Conservation (phyloP, 1,140 invertebrate genomes). For the Dufourea novaeangliae region DNA sequence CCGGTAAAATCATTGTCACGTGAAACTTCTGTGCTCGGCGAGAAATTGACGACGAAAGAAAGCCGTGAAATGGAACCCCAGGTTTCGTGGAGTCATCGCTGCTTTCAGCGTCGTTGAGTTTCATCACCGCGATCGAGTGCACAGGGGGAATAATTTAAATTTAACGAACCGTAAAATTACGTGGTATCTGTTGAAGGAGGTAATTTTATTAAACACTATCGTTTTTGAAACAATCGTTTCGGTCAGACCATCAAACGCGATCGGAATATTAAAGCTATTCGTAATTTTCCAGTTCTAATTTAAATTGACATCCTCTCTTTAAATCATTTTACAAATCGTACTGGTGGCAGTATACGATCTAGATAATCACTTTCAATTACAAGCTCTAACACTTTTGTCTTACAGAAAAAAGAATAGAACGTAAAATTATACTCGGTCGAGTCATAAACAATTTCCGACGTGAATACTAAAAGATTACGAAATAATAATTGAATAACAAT, state of each 20-base stretch:
- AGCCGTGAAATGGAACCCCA: background rate
- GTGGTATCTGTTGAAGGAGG: background rate
- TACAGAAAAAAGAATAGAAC: too few relatives aligned
- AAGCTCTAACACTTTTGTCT: too few relatives aligned
- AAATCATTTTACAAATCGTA: too few relatives aligned
- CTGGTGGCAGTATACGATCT: too few relatives aligned
- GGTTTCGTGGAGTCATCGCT: too few relatives aligned
- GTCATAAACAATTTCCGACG: too few relatives aligned
- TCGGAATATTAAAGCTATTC: background rate
- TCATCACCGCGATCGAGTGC: background rate
- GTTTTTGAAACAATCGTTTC: background rate
- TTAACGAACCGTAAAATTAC: background rate
- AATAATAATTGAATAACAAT: too few relatives aligned
- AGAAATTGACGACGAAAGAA: background rate
- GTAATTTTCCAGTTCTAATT: background rate
- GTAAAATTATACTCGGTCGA: too few relatives aligned
- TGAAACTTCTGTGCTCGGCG: conserved; percentile 8
- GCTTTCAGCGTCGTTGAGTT: background rate
- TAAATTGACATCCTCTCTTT: too few relatives aligned
- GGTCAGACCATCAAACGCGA: background rate
- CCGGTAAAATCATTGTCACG: conserved; percentile 6
- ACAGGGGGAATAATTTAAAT: background rate
- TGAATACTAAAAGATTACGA: too few relatives aligned
- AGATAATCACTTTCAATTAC: too few relatives aligned
- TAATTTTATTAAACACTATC: background rate